Base-by-base conservation (phyloP, 2,113 vertebrate genomes). In the Lophura nycthemera region DNA sequence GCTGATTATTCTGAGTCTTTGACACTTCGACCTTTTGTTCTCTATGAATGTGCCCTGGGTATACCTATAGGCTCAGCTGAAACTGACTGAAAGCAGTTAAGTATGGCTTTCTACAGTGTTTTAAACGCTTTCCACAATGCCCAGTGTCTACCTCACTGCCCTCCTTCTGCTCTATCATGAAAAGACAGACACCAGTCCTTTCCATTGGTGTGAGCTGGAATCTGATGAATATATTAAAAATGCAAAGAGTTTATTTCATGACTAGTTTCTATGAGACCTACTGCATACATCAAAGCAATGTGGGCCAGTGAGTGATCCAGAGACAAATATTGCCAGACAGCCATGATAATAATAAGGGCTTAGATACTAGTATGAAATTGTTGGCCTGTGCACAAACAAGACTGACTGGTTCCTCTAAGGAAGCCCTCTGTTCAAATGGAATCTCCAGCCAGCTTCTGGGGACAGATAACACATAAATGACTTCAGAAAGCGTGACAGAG, bases 1-100 rank as follows among this genome's bases (percentile, higher is more conserved):
- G 75, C 69, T 91, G 87, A 91, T 93, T 95, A 91, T 94, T 95
- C 94, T 30, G 69, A 92, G 93, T 69, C 75, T 95, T 92, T 96
- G 94, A 86, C 89, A 92, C 76, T 91, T 88, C 89, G 82, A 94
- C 93, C 91, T 94, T 95, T 94, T 95, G 94, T 86, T 95, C 94
- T 88, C 89, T 42, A 91, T 72, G 80, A 93, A 91, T 60, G 82
- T 96, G 93, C 72, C 87, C 88, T 74, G 65, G 60, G 15, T 94
- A 47, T 52, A 93, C 86, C 86, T 96, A 86, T 61, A 77, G 64
- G 90, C 73, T 92, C 89, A 95, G 61, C 65, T 83, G 32, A 52
- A 89, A 29, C 85, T 77, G 85, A 61, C 29, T 1, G 65, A 83
- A 69, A 88, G 85, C 79, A 81, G 76, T 81, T 88, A 81, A 93